Evolutionary conservation across 2,797 vertebrate species (phyloP).

Genomic region (Emys orbicularis): DNA sequence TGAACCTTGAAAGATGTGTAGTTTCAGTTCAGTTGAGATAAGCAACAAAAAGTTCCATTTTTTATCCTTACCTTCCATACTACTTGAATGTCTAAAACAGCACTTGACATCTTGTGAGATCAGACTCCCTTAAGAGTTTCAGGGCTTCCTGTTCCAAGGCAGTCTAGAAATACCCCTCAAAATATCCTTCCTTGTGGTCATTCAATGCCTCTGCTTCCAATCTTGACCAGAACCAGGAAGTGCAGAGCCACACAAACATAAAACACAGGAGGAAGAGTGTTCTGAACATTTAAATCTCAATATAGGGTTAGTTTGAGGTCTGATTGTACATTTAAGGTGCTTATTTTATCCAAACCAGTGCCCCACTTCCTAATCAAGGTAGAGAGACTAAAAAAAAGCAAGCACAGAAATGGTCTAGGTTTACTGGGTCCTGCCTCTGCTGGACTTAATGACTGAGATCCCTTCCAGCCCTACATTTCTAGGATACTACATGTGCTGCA

Average conservation of each 20-base stretch:
- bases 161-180: background rate
- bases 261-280: background rate
- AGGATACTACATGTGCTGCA: too few species aligned
- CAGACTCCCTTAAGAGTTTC: background rate
- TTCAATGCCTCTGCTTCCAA: background rate
- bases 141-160: conserved; percentile 1
- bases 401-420: too few species aligned
- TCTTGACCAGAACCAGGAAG: background rate
- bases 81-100: background rate
- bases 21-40: background rate
- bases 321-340: too few species aligned
- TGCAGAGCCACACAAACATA: background rate
- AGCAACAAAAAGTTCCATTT: background rate
- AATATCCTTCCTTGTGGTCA: background rate
- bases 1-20: background rate
- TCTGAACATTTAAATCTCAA: background rate
- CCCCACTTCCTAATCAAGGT: too few species aligned
- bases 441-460: too few species aligned
- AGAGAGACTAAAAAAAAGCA: too few species aligned
- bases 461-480: too few species aligned
- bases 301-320: too few species aligned
- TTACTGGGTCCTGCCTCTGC: too few species aligned
- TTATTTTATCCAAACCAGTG: too few species aligned
- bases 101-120: background rate
- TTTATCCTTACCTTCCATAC: background rate